phyloP scores from a whole-genome alignment of 2,888 invertebrate species.

The Rhaphigaster nebulosa region DNA sequence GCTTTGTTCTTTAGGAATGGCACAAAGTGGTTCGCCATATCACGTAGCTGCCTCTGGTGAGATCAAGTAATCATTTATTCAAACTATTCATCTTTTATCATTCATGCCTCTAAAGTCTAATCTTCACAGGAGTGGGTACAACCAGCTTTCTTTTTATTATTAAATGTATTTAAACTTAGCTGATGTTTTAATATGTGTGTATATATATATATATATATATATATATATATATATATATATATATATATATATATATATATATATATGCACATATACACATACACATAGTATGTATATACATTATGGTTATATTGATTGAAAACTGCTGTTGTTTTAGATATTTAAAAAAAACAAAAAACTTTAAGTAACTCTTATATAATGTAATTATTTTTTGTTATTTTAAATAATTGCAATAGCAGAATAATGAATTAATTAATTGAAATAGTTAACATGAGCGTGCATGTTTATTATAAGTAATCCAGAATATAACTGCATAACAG shows the following conservation, averaged over 20 bases:
- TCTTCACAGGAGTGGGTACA: slow-evolving; percentile 53
- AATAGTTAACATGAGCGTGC: neutral
- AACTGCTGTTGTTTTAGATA: neutral
- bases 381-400: neutral
- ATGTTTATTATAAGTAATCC: neutral
- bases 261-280: neutral
- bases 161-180: slow-evolving; percentile 36
- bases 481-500: neutral
- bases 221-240: neutral
- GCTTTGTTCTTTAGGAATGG: slow-evolving; percentile 64
- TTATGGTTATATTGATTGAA: neutral
- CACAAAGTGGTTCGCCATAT: slow-evolving; percentile 65
- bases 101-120: slow-evolving; percentile 52
- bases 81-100: slow-evolving; percentile 50
- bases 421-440: neutral
- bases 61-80: slow-evolving; percentile 58
- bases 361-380: neutral
- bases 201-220: neutral
- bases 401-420: neutral
- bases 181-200: neutral
- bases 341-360: neutral
- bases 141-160: slow-evolving; percentile 52
- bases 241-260: neutral
- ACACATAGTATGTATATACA: neutral
- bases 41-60: slow-evolving; percentile 61